A percentile compares a stretch with the other conserved stretches of the same genome.
Conservation (phyloP, 2,888 invertebrate genomes). For the Seira ritae region DNA sequence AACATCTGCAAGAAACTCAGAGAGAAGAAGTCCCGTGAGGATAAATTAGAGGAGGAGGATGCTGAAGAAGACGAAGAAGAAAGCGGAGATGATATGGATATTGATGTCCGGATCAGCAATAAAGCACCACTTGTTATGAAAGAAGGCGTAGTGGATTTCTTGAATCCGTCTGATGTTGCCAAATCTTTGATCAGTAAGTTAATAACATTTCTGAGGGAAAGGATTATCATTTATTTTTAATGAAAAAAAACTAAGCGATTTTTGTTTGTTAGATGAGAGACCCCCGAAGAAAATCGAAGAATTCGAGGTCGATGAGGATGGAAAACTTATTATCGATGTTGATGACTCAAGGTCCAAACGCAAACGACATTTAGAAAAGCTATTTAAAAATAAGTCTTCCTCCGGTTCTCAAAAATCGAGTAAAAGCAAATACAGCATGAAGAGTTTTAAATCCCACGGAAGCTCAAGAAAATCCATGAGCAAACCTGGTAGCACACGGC, state of each 20-base stretch:
- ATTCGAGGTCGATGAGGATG: conserved; percentile 70
- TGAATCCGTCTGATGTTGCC: conserved; percentile 69
- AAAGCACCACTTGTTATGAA: conserved; percentile 69
- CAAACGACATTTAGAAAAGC: conserved; percentile 38
- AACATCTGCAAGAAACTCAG: conserved; percentile 70
- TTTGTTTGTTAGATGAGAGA: conserved; percentile 60
- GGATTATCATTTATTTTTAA: conserved; percentile 8
- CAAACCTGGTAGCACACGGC: conserved; percentile 18
- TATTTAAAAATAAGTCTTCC: conserved; percentile 28
- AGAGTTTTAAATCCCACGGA: conserved; percentile 31
- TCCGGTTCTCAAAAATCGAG: conserved; percentile 43
- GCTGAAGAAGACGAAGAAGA: conserved; percentile 42
- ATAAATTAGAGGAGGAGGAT: conserved; percentile 54
- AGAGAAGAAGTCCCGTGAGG: conserved; percentile 64
- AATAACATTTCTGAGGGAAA: not conserved
- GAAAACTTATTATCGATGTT: conserved; percentile 69
- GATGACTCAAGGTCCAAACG: conserved; percentile 41
- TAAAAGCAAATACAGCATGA: conserved; percentile 42
- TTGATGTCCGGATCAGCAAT: conserved; percentile 51
- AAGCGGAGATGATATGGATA: conserved; percentile 62
- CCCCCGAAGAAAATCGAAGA: conserved; percentile 57
- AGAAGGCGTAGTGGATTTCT: conserved; percentile 72
- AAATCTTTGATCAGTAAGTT: conserved; percentile 71
- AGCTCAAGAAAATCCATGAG: conserved; percentile 31
- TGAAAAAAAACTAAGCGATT: not conserved